These are phyloP conservation scores for Drosophila erecta DNA, from an alignment of 1,140 invertebrate species.

Conservation along the genomic window DNA sequence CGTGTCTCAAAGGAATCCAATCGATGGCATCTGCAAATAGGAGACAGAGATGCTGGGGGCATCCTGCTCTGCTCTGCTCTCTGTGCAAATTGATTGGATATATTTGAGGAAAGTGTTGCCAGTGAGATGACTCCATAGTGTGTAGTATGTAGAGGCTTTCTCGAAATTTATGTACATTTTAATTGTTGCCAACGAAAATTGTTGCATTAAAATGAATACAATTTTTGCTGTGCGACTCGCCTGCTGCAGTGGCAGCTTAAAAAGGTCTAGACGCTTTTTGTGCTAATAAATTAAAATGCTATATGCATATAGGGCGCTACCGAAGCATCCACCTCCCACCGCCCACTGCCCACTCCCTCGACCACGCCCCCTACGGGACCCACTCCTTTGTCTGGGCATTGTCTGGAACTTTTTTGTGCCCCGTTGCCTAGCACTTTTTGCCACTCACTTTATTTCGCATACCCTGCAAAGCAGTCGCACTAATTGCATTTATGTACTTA, in stretches of 20 bases:
- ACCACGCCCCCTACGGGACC: slow-evolving; percentile 12
- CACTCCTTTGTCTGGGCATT: slow-evolving; percentile 63
- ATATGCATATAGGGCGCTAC: slow-evolving; percentile 70
- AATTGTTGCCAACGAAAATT: slow-evolving; percentile 72
- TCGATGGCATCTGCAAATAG: slow-evolving; percentile 35
- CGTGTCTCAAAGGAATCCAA: slow-evolving; percentile 37
- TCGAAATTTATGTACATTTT: slow-evolving; percentile 79
- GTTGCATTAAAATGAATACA: slow-evolving; percentile 67
- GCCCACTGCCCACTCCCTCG: not conserved
- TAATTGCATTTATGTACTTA: not conserved
- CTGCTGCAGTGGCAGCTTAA: slow-evolving; percentile 61
- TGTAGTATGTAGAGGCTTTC: slow-evolving; percentile 27
- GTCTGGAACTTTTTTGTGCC: slow-evolving; percentile 67
- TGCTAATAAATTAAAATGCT: slow-evolving; percentile 83
- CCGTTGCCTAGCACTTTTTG: slow-evolving; percentile 44
- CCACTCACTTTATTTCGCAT: slow-evolving; percentile 28
- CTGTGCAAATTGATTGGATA: slow-evolving; percentile 4
- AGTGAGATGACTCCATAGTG: not conserved
- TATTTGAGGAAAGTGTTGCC: not conserved
- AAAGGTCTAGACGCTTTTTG: slow-evolving; percentile 82
- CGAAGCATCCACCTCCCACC: slow-evolving; percentile 32
- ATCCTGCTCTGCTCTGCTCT: not conserved
- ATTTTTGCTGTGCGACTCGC: slow-evolving; percentile 37
- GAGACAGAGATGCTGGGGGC: not conserved
- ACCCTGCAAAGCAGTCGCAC: not conserved